Evolutionary conservation across 1,140 invertebrate species (phyloP), one percentile per base, ranked within the genome.

Genomic region (Penaeus indicus): DNA sequence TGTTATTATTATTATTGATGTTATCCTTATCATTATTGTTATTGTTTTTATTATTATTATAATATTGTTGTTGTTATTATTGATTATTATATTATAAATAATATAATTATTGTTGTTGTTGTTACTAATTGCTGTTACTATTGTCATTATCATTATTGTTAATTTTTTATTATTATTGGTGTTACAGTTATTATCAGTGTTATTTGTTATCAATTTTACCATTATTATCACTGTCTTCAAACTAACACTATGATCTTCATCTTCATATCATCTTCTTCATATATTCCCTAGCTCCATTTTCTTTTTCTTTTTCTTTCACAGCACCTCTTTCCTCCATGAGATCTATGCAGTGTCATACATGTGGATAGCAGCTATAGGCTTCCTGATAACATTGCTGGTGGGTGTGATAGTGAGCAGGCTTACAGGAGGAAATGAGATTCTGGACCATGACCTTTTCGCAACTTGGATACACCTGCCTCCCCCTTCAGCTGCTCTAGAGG

Each of bases 281-380:
- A 19, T 13, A 8, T 27, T 27, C 22, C 18, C 38, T 42, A 42
- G 13, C 5, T 27, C 18, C 64, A 18, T 21, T 25, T 64, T 19
- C 21, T 72, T 72, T 83, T 10, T 21, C 47, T 47, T 38, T n/a
- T 63, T 77, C 27, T 47, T 85, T 62, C 62, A n/a, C 85, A 88
- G 86, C 60, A 89, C 62, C 13, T n/a, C 80, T 22, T 75, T 81
- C 67, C 81, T 91, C 10, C 88, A 89, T 13, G 82, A 95, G 92
- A 92, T 96, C 21, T 96, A 97, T 91, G 94, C 95, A 87, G 93
- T 98, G 21, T 98, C 97, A 0, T 98, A 98, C 92, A 95, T 98
- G 94, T 98, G 97, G 96, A 96, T 96, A 92, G 94, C 95, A 10
- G 94, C 95, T 0, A 93, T 97, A 77, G 96, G 96, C 80, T 95